Conservation (phyloP, 1,140 invertebrate species). For the Muscidifurax raptorellus region DNA sequence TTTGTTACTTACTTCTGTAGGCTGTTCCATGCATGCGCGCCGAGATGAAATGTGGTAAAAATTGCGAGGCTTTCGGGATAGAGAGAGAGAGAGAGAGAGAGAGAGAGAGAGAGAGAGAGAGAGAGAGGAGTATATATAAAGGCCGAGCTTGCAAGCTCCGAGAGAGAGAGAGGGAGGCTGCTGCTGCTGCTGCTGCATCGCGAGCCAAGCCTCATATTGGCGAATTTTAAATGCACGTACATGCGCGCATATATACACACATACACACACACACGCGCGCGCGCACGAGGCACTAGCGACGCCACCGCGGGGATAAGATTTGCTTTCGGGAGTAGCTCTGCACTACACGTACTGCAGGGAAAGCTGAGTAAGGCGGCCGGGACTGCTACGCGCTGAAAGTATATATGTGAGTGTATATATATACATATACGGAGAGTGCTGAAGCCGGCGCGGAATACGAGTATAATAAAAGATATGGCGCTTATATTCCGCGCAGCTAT, state of each 20-base stretch:
- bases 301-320: conserved; percentile 6
- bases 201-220: conserved; percentile 2
- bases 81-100: too few species aligned
- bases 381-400: too few species aligned
- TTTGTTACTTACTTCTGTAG: conserved; percentile 46
- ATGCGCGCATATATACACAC: not conserved
- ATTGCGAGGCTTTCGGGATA: not conserved
- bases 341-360: not conserved
- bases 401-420: too few species aligned
- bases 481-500: too few species aligned
- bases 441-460: not conserved
- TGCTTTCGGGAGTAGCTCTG: not conserved
- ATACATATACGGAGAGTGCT: too few species aligned
- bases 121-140: not conserved
- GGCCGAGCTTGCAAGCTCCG: not conserved
- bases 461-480: conserved; percentile 34
- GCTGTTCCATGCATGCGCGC: conserved; percentile 20
- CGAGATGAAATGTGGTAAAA: conserved; percentile 35
- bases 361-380: not conserved
- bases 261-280: too few species aligned
- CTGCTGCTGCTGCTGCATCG: not conserved
- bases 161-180: not conserved
- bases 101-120: too few species aligned
- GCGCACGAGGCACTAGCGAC: not conserved
- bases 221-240: conserved; percentile 28